These are phyloP conservation scores for Gila robusta DNA, from an alignment of 2,797 vertebrate genomes.

Conservation along the genomic window DNA sequence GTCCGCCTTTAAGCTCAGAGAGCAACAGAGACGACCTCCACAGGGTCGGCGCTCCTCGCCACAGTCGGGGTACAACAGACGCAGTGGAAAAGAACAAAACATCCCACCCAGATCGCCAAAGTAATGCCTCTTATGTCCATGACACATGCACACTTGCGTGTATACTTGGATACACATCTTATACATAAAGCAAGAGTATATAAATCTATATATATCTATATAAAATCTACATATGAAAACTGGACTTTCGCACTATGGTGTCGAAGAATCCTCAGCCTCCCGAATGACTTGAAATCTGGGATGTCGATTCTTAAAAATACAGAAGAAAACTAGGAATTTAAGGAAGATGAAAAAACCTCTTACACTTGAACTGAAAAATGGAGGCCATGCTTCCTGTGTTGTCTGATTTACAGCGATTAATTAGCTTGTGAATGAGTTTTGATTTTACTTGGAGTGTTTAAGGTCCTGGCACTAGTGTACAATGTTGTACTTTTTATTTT, in stretches of 20 bases:
- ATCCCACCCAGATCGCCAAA: constrained; percentile 96
- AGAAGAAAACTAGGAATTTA: constrained; percentile 9
- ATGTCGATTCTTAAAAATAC: constrained; percentile 9
- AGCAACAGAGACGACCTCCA: constrained; percentile 89
- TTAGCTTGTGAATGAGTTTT: constrained; percentile 41
- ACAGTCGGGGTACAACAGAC: constrained; percentile 87
- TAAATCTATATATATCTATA: constrained; percentile 39
- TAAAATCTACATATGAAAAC: constrained; percentile 48
- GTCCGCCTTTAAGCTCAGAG: constrained; percentile 90
- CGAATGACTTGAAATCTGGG: constrained; percentile 5
- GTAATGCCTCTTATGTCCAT: constrained; percentile 74
- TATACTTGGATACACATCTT: constrained; percentile 18
- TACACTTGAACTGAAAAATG: constrained; percentile 39
- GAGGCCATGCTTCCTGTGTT: constrained; percentile 39
- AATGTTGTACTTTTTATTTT: constrained; percentile 17
- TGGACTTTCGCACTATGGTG: constrained; percentile 59
- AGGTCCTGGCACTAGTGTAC: constrained; percentile 49
- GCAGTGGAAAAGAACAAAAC: constrained; percentile 93
- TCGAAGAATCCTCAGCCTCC: neutral
- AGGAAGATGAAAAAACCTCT: constrained; percentile 25
- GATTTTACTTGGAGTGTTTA: constrained; percentile 22
- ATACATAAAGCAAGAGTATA: constrained; percentile 49
- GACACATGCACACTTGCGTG: neutral
- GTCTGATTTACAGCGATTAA: constrained; percentile 15
- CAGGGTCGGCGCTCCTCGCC: constrained; percentile 88